phyloP scores from a whole-genome alignment of 2,113 vertebrate species.

The Astur gentilis region DNA sequence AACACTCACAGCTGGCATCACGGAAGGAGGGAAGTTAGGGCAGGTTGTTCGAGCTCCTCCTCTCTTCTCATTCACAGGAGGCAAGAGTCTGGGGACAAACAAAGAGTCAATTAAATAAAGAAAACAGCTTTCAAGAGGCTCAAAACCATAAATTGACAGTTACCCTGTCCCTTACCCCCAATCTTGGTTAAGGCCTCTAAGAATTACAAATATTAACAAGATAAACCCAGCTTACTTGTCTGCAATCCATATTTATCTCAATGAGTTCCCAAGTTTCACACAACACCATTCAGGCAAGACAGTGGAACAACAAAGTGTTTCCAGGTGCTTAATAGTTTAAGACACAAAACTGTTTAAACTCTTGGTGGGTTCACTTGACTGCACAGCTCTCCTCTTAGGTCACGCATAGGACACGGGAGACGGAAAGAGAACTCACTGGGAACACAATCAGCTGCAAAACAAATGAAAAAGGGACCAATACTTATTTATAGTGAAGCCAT shows the following conservation, averaged over 20 bases:
- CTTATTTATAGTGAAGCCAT: not conserved
- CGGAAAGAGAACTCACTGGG: not conserved
- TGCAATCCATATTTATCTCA: not conserved
- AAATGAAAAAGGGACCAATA: not conserved
- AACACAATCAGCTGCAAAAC: not conserved
- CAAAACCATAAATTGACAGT: not conserved
- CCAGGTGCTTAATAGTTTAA: not conserved
- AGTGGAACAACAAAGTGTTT: not conserved
- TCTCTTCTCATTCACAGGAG: not conserved
- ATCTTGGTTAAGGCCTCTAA: not conserved
- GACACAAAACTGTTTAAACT: not conserved
- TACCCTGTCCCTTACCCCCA: not conserved
- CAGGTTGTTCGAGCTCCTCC: not conserved
- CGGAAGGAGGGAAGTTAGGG: not conserved
- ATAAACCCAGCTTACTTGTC: not conserved
- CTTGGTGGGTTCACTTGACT: not conserved
- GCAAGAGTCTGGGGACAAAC: not conserved
- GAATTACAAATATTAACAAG: not conserved
- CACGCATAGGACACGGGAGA: rapidly evolving
- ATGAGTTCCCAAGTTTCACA: not conserved
- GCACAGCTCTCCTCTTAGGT: not conserved
- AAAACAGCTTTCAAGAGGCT: not conserved
- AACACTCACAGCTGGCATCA: conserved; percentile 90
- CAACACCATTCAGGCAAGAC: not conserved
- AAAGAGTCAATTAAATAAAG: not conserved